Evolutionary conservation across 2,797 vertebrate genomes (phyloP), one percentile per base, ranked within the genome.

Genomic region (Capromys pilorides): DNA sequence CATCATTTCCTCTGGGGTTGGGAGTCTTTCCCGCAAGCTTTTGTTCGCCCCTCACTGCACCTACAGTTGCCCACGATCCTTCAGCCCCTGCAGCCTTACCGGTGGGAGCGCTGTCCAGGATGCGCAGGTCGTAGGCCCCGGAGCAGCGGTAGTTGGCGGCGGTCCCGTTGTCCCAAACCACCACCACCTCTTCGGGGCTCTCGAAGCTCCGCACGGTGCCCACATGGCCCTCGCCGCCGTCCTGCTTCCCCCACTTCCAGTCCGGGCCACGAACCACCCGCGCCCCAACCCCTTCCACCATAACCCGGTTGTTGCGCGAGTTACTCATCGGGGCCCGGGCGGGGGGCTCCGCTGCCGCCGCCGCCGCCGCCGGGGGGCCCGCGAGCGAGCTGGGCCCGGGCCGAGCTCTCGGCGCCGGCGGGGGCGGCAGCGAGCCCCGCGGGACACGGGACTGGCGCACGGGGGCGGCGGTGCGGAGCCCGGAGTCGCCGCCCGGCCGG

Each of bases 231-330:
- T 99, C 99, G 97, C 99, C 99, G 24, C 99, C 99, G 95, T 99
- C 99, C 99, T 99, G 99, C 97, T 99, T 99, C 11, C 99, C 99
- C 99, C 99, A 99, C 97, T 99, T 99, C 99, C 99, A 99, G 98
- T 99, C 99, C 2, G 99, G 99, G 98, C 99, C 99, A 64, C 99
- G 99, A 73, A 99, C 99, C 69, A 99, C 99, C 92, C 99, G 99
- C 22, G 99, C 99, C 41, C 99, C 99, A n/a, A 99, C 99, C 95
- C 99, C 99, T 97, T 99, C 99, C 99, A 99, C 99, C 99, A 99
- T 99, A 96, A 99, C 99, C 49, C 99, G 98, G 98, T 99, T 99
- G 97, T 99, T 99, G 98, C 99, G 98, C 78, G 99, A 99, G 98
- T 99, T 99, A 97, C 99, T 99, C 99, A 99, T 99, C 98, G 98